Percentiles rank a stretch among this genome's conserved stretches.
Conservation (phyloP, 2,888 invertebrate species). For the Antitype chi region DNA sequence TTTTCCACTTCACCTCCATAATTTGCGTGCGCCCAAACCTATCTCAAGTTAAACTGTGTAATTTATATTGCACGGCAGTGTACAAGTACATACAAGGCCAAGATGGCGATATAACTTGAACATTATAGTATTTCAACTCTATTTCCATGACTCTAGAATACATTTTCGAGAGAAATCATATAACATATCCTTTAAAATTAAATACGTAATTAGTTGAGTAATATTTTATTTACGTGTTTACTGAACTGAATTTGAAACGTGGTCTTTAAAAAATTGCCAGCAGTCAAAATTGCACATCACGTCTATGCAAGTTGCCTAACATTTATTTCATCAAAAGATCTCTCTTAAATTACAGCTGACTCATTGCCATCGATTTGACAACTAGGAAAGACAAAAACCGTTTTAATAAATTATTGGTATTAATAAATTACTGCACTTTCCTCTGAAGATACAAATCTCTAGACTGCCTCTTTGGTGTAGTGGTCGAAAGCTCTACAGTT, state of each 20-base stretch:
- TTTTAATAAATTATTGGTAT: not conserved
- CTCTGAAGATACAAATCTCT: not conserved
- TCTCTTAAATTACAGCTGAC: conserved; percentile 8
- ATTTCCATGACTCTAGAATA: not conserved
- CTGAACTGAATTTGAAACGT: not conserved
- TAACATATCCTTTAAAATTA: conserved; percentile 48
- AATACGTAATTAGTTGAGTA: conserved; percentile 41
- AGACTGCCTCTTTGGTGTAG: not conserved
- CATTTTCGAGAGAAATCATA: conserved; percentile 52
- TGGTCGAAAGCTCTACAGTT: not conserved
- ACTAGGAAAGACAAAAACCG: too few relatives aligned
- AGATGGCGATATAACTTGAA: conserved; percentile 7
- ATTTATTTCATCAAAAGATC: not conserved
- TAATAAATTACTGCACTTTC: not conserved
- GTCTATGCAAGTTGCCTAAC: not conserved
- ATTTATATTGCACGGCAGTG: conserved; percentile 59
- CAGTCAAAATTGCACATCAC: not conserved
- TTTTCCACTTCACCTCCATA: conserved; percentile 26
- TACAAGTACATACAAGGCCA: conserved; percentile 58
- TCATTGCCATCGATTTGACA: conserved; percentile 14
- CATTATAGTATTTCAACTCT: conserved; percentile 30
- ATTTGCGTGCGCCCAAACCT: conserved; percentile 52
- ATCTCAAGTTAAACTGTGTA: conserved; percentile 54
- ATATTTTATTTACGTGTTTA: conserved; percentile 16
- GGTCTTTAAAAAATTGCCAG: not conserved